These are phyloP conservation scores for Drosophila pseudotalamancana DNA, from an alignment of 2,888 invertebrate genomes.

Conservation along the genomic window DNA sequence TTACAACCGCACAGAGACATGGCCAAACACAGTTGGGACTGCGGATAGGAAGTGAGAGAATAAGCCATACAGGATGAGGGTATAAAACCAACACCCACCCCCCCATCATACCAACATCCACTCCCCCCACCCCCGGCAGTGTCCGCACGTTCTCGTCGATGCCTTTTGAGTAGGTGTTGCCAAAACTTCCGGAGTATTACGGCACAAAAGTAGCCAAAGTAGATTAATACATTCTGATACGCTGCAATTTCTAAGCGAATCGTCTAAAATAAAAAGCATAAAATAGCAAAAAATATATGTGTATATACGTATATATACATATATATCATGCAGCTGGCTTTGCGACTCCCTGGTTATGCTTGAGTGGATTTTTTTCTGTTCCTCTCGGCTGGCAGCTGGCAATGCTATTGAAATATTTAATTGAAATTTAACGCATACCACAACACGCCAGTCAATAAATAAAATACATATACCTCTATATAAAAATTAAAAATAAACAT, in stretches of 20 bases:
- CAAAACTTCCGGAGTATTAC: slow-evolving; percentile 75
- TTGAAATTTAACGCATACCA: slow-evolving; percentile 78
- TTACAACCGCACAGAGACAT: slow-evolving; percentile 76
- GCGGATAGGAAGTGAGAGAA: slow-evolving; percentile 29
- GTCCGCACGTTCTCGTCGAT: slow-evolving; percentile 47
- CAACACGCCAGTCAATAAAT: slow-evolving; percentile 69
- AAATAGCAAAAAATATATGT: slow-evolving; percentile 42
- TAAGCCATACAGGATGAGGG: slow-evolving; percentile 56
- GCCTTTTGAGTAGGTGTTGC: slow-evolving; percentile 76
- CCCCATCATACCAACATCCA: too few species aligned
- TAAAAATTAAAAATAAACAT: too few species aligned
- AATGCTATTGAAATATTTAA: slow-evolving; percentile 78
- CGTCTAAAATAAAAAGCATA: slow-evolving; percentile 16
- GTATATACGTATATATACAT: slow-evolving; percentile 28
- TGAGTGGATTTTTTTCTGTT: slow-evolving; percentile 10
- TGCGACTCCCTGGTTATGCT: slow-evolving; percentile 1
- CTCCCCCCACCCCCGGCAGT: neutral
- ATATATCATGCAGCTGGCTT: slow-evolving; percentile 37
- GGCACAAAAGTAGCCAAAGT: slow-evolving; percentile 49
- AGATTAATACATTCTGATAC: slow-evolving; percentile 77
- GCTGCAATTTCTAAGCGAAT: slow-evolving; percentile 50
- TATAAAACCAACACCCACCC: slow-evolving; percentile 16
- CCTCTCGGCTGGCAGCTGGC: slow-evolving; percentile 14
- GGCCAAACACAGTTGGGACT: slow-evolving; percentile 56
- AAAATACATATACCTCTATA: too few species aligned